phyloP scores from a whole-genome alignment of 2,888 invertebrate genomes.

The Lasioglossum figueresi region DNA sequence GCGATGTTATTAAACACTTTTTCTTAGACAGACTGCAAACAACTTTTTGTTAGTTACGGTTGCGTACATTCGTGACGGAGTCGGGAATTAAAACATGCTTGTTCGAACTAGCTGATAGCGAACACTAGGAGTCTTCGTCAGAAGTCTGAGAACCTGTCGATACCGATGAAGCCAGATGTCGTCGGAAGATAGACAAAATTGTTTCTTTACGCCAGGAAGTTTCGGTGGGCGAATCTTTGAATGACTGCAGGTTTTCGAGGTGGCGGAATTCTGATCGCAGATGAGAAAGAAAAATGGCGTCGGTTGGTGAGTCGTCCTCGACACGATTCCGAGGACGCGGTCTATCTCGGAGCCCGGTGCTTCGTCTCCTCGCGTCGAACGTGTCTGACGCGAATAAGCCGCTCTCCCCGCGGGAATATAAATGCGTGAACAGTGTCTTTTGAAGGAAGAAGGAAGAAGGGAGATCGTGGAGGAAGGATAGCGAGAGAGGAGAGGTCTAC shows the following conservation, averaged over 20 bases:
- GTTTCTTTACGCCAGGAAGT: not conserved
- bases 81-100: not conserved
- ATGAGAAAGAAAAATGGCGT: not conserved
- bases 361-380: slow-evolving; percentile 48
- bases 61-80: no score
- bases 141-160: not conserved
- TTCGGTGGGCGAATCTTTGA: not conserved
- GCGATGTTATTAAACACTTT: not conserved
- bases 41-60: not conserved
- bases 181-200: not conserved
- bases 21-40: not conserved
- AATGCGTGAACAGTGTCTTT: slow-evolving; percentile 77
- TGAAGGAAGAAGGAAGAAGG: slow-evolving; percentile 1
- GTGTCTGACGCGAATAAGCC: slow-evolving; percentile 75
- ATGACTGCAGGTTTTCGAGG: not conserved
- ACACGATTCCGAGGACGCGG: slow-evolving; percentile 20
- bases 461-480: slow-evolving; percentile 39
- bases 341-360: slow-evolving; percentile 57
- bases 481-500: slow-evolving; percentile 50
- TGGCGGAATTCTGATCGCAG: not conserved
- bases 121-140: not conserved
- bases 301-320: slow-evolving; percentile 13
- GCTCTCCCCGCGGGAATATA: slow-evolving; percentile 72
- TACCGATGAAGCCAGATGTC: not conserved
- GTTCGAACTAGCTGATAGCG: not conserved